These are phyloP conservation scores for Melolontha melolontha DNA, from an alignment of 2,888 invertebrate genomes.

Conservation along the genomic window DNA sequence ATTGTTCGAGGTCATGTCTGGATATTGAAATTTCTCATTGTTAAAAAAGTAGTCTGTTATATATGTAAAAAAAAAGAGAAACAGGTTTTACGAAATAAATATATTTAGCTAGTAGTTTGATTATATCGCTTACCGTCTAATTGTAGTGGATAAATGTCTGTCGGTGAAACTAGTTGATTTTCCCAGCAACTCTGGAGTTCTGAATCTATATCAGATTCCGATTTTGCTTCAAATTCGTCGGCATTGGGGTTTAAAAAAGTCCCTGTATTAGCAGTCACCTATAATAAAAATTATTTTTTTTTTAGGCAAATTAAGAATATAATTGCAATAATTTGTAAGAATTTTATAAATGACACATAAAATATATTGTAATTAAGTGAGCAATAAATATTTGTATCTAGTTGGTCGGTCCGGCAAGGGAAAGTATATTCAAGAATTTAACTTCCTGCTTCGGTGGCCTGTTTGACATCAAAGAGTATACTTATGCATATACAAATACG, in stretches of 20 bases:
- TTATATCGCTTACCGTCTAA: conserved; percentile 55
- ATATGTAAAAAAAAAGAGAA: conserved; percentile 31
- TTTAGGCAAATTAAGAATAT: conserved; percentile 2
- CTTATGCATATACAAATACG: too few relatives aligned
- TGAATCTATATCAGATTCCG: conserved; percentile 54
- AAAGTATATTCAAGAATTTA: conserved; percentile 53
- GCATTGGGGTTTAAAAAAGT: conserved; percentile 60
- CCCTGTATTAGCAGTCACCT: conserved; percentile 60
- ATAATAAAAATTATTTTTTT: conserved; percentile 45
- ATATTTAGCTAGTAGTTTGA: neutral
- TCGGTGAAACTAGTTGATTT: conserved; percentile 45
- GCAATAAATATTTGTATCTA: conserved; percentile 52
- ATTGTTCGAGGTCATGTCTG: conserved; percentile 12
- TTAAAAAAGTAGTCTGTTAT: conserved; percentile 21
- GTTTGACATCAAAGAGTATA: conserved; percentile 46
- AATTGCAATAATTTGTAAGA: conserved; percentile 25
- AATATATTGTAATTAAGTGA: conserved; percentile 49
- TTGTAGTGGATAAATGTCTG: conserved; percentile 52
- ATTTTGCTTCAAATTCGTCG: conserved; percentile 62
- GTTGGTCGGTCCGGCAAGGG: conserved; percentile 55
- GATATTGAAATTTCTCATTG: conserved; percentile 14
- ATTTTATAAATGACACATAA: conserved; percentile 48
- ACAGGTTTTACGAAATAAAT: conserved; percentile 32
- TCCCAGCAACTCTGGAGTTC: conserved; percentile 55
- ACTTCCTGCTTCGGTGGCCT: conserved; percentile 57